A percentile compares a stretch with the other conserved stretches of the same genome.
phyloP scores from a whole-genome alignment of 2,113 vertebrate species.

The Ctenodactylus gundi region DNA sequence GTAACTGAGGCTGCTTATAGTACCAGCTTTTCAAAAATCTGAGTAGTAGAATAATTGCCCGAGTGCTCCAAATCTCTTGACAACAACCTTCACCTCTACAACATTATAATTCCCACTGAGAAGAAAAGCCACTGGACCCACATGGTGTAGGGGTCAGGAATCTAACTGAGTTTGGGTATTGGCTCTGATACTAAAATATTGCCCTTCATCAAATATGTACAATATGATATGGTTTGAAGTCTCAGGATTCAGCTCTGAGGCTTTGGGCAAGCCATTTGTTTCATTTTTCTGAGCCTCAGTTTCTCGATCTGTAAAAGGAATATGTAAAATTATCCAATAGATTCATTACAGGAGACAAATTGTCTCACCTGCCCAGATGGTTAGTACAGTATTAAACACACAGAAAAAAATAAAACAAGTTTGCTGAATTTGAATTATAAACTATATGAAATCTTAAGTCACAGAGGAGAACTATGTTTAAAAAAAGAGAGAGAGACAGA shows the following conservation, averaged over 20 bases:
- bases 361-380: not conserved
- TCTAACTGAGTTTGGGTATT: not conserved
- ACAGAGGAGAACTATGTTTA: constrained; percentile 45
- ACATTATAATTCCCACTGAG: not conserved
- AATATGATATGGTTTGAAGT: not conserved
- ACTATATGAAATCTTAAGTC: constrained; percentile 13
- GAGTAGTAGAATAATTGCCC: not conserved
- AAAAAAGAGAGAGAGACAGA: constrained; percentile 32
- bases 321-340: not conserved
- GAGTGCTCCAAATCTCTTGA: not conserved
- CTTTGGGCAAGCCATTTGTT: not conserved
- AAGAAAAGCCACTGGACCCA: not conserved
- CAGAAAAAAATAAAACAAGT: not conserved
- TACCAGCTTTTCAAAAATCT: not conserved
- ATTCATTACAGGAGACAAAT: not conserved
- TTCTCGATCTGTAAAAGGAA: constrained; percentile 24
- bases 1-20: not conserved
- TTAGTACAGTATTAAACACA: not conserved
- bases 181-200: not conserved
- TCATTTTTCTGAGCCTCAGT: not conserved
- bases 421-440: not conserved
- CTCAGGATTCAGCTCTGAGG: not conserved
- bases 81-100: not conserved
- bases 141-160: not conserved
- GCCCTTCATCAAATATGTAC: not conserved